Percentiles rank a stretch among this genome's conserved stretches.
phyloP scores from a whole-genome alignment of 2,113 vertebrate genomes.

The Chelonoidis abingdonii region DNA sequence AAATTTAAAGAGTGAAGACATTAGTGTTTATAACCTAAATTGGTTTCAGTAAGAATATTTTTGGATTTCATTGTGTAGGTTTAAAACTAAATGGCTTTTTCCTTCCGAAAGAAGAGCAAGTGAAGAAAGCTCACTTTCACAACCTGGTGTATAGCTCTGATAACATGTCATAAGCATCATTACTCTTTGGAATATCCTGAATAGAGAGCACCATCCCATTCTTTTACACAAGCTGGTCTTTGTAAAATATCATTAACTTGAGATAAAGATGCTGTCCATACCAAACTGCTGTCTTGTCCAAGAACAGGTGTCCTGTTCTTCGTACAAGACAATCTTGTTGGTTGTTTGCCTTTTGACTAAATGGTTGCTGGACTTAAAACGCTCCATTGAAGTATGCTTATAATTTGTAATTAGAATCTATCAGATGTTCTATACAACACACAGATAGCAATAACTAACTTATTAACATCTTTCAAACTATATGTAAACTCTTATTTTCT shows the following conservation, averaged over 20 bases:
- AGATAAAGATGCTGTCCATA: no score
- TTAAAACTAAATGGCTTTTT: no score
- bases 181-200: not conserved
- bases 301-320: no score
- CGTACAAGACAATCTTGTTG: not conserved
- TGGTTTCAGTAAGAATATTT: not conserved
- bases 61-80: no score
- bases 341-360: not conserved
- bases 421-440: not conserved
- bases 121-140: not conserved
- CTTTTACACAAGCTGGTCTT: not conserved
- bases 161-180: not conserved
- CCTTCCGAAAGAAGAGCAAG: no score
- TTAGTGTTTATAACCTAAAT: not conserved
- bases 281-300: not conserved
- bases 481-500: not conserved
- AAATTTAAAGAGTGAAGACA: not conserved
- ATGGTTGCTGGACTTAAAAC: not conserved
- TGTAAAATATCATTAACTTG: no score
- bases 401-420: not conserved
- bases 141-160: not conserved
- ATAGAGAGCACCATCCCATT: not conserved
- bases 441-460: no score
- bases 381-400: not conserved
- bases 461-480: not conserved